Evolutionary conservation across 2,113 vertebrate species (phyloP).

Genomic region (Gambusia holbrooki): DNA sequence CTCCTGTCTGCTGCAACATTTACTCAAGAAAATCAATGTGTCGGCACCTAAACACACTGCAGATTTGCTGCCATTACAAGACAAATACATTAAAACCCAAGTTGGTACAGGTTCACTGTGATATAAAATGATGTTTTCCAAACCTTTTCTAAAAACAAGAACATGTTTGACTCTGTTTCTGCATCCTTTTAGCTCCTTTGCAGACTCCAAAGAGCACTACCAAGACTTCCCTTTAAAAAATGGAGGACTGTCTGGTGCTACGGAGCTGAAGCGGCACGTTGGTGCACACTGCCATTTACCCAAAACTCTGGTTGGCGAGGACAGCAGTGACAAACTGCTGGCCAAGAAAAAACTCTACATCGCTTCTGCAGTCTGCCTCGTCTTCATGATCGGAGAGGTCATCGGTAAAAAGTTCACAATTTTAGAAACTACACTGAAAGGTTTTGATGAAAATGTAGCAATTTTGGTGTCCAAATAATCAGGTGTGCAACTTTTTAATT

Average conservation of each 20-base stretch:
- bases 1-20: slow-evolving; percentile 8
- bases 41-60: background rate
- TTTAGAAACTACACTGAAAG: background rate
- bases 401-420: slow-evolving; percentile 74
- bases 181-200: slow-evolving; percentile 67
- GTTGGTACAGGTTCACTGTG: background rate
- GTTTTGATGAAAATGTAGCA: background rate
- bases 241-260: slow-evolving; percentile 62
- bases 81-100: background rate
- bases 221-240: slow-evolving; percentile 73
- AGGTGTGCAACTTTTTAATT: too few species aligned
- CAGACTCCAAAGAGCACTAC: slow-evolving; percentile 74
- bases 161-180: background rate
- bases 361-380: slow-evolving; percentile 87
- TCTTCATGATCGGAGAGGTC: slow-evolving; percentile 96
- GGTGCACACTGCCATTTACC: slow-evolving; percentile 77
- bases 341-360: slow-evolving; percentile 90
- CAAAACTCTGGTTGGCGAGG: slow-evolving; percentile 35
- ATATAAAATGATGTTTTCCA: background rate
- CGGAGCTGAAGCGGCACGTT: slow-evolving; percentile 74
- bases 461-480: background rate
- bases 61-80: background rate
- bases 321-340: slow-evolving; percentile 73
- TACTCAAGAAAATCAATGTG: slow-evolving; percentile 15
- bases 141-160: background rate